Evolutionary conservation across 2,888 invertebrate genomes (phyloP), one percentile per base, ranked within the genome.

Genomic region (Orchesella flavescens): DNA sequence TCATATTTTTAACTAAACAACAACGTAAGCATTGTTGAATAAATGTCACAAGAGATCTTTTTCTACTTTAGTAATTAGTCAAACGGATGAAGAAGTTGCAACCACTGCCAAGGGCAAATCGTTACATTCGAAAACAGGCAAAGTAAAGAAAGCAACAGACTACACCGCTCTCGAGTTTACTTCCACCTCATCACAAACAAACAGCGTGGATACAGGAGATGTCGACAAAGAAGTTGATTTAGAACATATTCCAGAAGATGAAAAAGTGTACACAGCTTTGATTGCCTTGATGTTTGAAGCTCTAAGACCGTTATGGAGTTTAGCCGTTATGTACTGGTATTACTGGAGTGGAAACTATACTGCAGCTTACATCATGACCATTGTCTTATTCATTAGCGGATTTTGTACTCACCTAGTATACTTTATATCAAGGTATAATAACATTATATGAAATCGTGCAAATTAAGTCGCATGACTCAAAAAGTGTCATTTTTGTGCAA

Each of bases 311-410:
- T 55, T 80, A 5, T 87, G 85, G 84, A 80, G 84, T 49, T 23
- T 87, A 23, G 86, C 78, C 5, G 73, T 86, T 4, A 74, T 61
- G 3, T 86, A 86, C 23, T 87, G 82, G 84, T 85, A 87, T 59
- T 73, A 66, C n/a, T 17, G 44, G 44, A 55, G 46, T 46, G 85
- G 83, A 7, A 68, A 76, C 34, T 49, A 49, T 19, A 69, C 61
- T 2, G 83, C 75, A 0, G 61, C 73, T 1, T 65, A 78, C 17
- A 74, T 82, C 12, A 87, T 86, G 53, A 59, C 85, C 10, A 72
- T 83, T 44, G 79, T 87, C 44, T 24, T 85, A 15, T 23, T 84
- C 12, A 19, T 84, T 24, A 78, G 86, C 68, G 85, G 79, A 12
- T 71, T 85, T 19, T 65, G 83, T 61, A 75, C 76, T 17, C 73